Percentiles rank a stretch among this genome's conserved stretches.
Evolutionary conservation across 2,888 invertebrate genomes (phyloP).

Genomic region (Apodemia mormo): DNA sequence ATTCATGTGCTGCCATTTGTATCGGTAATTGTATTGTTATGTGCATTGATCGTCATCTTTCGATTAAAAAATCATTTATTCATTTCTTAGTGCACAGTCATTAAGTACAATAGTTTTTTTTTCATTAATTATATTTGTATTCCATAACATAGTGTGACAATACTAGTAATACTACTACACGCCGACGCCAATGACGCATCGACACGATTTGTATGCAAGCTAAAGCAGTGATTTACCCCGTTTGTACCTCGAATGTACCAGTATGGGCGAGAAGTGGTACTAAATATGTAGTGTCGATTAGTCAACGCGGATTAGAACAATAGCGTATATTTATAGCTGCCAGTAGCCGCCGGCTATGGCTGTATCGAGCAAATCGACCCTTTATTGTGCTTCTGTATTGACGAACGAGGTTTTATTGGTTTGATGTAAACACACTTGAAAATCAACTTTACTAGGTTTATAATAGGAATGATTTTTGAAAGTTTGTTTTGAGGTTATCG

Average conservation of each 20-base stretch:
- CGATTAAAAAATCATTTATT: no score
- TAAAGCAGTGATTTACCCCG: constrained; percentile 1
- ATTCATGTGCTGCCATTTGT: no score
- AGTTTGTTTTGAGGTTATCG: neutral
- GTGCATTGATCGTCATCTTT: no score
- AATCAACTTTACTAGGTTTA: neutral
- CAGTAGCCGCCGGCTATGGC: constrained; percentile 35
- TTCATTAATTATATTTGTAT: neutral
- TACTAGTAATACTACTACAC: neutral
- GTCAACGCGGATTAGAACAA: constrained; percentile 69
- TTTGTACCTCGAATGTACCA: neutral
- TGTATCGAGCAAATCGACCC: constrained; percentile 60
- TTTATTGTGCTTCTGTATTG: constrained; percentile 41
- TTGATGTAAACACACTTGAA: constrained; percentile 3
- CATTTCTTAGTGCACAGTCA: no score
- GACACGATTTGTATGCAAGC: neutral
- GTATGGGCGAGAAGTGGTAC: constrained; percentile 17
- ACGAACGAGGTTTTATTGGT: constrained; percentile 17
- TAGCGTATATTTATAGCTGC: constrained; percentile 63
- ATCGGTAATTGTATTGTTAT: no score
- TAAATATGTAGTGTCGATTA: constrained; percentile 51
- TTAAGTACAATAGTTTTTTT: no score
- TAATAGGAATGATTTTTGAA: neutral
- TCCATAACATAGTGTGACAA: neutral
- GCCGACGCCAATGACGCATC: constrained; percentile 7